Conservation (phyloP, 2,113 vertebrate genomes). For the Brachionichthys hirsutus region DNA sequence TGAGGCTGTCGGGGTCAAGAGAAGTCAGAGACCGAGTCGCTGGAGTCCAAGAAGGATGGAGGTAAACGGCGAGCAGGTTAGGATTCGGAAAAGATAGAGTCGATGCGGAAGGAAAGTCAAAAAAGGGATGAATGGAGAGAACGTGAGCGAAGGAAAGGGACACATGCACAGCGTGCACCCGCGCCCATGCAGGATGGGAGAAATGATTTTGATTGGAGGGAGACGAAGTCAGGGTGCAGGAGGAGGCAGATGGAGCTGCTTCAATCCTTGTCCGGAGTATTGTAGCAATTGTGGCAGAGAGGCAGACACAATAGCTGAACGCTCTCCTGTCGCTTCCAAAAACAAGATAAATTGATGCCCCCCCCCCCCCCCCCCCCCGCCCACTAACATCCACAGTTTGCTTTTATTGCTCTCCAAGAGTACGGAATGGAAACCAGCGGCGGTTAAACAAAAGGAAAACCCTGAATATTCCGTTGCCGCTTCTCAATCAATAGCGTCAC, state of each 20-base stretch:
- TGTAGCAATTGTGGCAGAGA: conserved; percentile 67
- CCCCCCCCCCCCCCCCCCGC: conserved; percentile 58
- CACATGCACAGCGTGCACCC: conserved; percentile 7
- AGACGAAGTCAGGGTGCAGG: conserved; percentile 36
- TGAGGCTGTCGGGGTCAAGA: conserved; percentile 53
- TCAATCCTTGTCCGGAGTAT: conserved; percentile 64
- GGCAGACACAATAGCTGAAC: conserved; percentile 66
- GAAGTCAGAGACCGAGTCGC: conserved; percentile 57
- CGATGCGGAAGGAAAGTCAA: background rate
- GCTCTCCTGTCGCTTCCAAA: conserved; percentile 66
- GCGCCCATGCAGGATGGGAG: conserved; percentile 3
- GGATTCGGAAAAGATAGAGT: background rate
- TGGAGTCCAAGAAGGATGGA: conserved; percentile 45
- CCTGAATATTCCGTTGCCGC: conserved; percentile 61
- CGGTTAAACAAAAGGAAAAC: conserved; percentile 58
- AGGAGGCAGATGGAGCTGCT: conserved; percentile 64
- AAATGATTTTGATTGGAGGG: conserved; percentile 31
- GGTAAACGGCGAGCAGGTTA: background rate
- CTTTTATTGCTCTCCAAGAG: conserved; percentile 65
- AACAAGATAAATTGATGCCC: conserved; percentile 69
- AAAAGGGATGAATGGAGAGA: background rate
- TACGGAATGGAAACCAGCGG: conserved; percentile 54
- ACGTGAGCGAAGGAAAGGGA: background rate
- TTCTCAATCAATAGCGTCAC: conserved; percentile 42
- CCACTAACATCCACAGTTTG: conserved; percentile 63